A percentile compares a stretch with the other conserved stretches of the same genome.
Conservation (phyloP, 23 tunicate genomes). For the Halocynthia roretzi region DNA sequence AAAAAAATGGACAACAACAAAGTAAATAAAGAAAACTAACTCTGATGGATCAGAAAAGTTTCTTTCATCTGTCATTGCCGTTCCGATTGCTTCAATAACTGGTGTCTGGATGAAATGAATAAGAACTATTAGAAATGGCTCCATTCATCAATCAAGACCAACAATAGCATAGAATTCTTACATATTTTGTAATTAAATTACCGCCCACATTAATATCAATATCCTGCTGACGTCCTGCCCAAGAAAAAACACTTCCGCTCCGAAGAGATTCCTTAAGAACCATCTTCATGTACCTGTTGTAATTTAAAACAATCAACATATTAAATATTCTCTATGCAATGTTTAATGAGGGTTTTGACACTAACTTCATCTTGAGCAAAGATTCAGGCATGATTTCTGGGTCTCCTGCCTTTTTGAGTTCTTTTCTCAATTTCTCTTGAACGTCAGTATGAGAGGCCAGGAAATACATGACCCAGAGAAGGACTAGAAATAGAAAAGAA, state of each 20-base stretch:
- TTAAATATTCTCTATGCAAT: not conserved
- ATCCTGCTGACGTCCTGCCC: slow-evolving; percentile 50
- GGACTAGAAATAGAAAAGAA: slow-evolving; percentile 20
- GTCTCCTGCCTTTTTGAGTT: slow-evolving; percentile 23
- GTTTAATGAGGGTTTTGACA: not conserved
- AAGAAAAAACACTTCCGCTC: slow-evolving; percentile 52
- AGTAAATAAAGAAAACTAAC: slow-evolving; percentile 26
- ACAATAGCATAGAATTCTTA: not conserved
- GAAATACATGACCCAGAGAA: slow-evolving; percentile 44
- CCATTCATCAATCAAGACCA: not conserved
- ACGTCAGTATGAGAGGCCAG: slow-evolving; percentile 36
- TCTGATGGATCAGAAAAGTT: slow-evolving; percentile 33
- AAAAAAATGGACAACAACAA: not conserved
- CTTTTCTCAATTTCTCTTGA: slow-evolving; percentile 36
- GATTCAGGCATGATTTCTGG: slow-evolving; percentile 62
- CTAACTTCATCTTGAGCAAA: slow-evolving; percentile 39
- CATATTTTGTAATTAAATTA: slow-evolving; percentile 57
- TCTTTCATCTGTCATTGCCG: slow-evolving; percentile 38
- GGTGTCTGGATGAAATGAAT: slow-evolving; percentile 48
- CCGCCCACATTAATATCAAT: slow-evolving; percentile 44
- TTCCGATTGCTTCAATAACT: slow-evolving; percentile 60
- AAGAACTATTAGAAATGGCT: not conserved
- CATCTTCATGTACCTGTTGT: slow-evolving; percentile 17
- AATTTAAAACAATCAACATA: not conserved
- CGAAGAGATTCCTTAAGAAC: slow-evolving; percentile 60